These are phyloP conservation scores for Drosophila prostipennis DNA, from an alignment of 2,888 invertebrate genomes.

Conservation along the genomic window DNA sequence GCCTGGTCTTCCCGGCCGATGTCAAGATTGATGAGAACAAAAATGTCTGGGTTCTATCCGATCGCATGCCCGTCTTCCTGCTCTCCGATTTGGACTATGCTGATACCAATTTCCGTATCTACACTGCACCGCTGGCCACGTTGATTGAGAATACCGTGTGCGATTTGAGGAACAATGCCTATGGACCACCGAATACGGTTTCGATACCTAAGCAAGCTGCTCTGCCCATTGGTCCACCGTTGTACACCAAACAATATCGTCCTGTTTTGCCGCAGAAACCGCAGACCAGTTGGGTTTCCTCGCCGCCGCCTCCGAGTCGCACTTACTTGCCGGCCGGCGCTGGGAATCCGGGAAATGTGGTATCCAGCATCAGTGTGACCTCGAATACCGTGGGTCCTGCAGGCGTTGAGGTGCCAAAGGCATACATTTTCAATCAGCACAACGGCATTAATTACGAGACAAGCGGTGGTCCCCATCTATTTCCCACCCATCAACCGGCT, in stretches of 20 bases:
- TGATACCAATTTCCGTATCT: slow-evolving; percentile 92
- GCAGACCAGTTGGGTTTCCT: slow-evolving; percentile 53
- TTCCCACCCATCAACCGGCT: slow-evolving; percentile 66
- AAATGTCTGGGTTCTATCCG: slow-evolving; percentile 92
- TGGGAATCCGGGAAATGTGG: slow-evolving; percentile 43
- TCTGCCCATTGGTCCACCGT: slow-evolving; percentile 41
- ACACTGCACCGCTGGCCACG: slow-evolving; percentile 88
- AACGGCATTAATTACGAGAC: slow-evolving; percentile 83
- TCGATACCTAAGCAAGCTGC: slow-evolving; percentile 57
- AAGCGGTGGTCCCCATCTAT: slow-evolving; percentile 82
- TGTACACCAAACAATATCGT: slow-evolving; percentile 65
- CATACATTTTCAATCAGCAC: slow-evolving; percentile 83
- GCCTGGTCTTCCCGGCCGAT: slow-evolving; percentile 91
- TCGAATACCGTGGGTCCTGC: slow-evolving; percentile 35
- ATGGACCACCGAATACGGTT: slow-evolving; percentile 74
- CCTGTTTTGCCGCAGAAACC: slow-evolving; percentile 57
- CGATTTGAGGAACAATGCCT: slow-evolving; percentile 84
- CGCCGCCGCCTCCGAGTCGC: slow-evolving; percentile 47
- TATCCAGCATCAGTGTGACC: slow-evolving; percentile 67
- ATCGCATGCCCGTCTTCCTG: slow-evolving; percentile 92
- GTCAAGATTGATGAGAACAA: slow-evolving; percentile 90
- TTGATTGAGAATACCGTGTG: slow-evolving; percentile 90
- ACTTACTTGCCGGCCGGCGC: slow-evolving; percentile 43
- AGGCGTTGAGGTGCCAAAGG: slow-evolving; percentile 79
- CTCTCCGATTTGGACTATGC: slow-evolving; percentile 89